Base-by-base conservation (phyloP, 2,113 vertebrate genomes). In the Coryphaenoides rupestris region DNA sequence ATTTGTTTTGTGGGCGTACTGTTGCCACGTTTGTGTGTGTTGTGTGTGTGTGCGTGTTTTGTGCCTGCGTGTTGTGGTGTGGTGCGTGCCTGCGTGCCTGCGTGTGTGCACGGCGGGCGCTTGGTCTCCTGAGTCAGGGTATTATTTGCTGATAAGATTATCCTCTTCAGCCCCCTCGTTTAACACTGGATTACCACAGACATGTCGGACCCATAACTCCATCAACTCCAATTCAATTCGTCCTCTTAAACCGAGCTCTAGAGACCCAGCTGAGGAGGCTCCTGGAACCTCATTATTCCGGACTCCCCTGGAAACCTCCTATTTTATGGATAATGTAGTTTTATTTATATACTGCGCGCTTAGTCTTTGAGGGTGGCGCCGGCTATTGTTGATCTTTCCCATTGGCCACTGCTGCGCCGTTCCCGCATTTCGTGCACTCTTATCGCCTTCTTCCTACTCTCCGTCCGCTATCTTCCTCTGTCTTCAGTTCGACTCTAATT, bases 81-180 rank as follows among this genome's bases (percentile, higher is more conserved):
- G 28, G 54, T 22, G 15, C 15, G 16, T 62, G 16, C 52, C 21
- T 59, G 63, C 50, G 53, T 62, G 73, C 60, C 49, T 61, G 67
- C 62, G 62, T 7, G n/a, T n/a, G n/a, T n/a, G 53, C 63, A 53
- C n/a, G n/a, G n/a, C n/a, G n/a, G n/a, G 77, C 67, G 57, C 74
- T 82, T n/a, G n/a, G 88, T 88, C 89, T 90, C 86, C 76, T 74
- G 84, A 90, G 85, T 87, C 81, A 82, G 79, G 85, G 89, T 89
- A n/a, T 89, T 88, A 89, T 88, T n/a, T 86, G 84, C 84, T 84
- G 84, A 88, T 87, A 86, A n/a, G 84, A 87, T 90, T 86, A 89
- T 89, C 87, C n/a, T 88, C 81, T 86, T 80, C 79, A 84, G 80
- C 83, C 84, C 82, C 85, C 86, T 87, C 83, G 76, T 89, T n/a